These are phyloP conservation scores for Epirrhoe alternata DNA, from an alignment of 2,888 invertebrate species.

Conservation along the genomic window DNA sequence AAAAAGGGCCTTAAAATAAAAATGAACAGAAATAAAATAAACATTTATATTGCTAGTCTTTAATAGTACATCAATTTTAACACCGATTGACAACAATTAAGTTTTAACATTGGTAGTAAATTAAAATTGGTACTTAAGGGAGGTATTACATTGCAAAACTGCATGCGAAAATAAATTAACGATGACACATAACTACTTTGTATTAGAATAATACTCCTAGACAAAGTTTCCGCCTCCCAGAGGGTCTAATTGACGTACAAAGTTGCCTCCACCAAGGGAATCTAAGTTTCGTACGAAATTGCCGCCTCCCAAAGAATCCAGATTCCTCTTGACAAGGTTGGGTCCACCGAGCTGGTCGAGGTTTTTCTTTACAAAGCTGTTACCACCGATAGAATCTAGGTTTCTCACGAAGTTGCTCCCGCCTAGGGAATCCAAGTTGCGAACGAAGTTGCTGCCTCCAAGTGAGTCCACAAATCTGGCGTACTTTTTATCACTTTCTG, in stretches of 20 bases:
- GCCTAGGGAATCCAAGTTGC: slow-evolving; percentile 72
- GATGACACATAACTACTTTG: slow-evolving; percentile 39
- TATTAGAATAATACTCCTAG: slow-evolving; percentile 46
- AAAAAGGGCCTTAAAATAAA: neutral
- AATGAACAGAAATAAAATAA: slow-evolving; percentile 6
- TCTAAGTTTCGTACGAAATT: slow-evolving; percentile 74
- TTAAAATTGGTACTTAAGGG: slow-evolving; percentile 45
- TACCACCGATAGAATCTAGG: slow-evolving; percentile 72
- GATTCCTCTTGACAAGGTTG: slow-evolving; percentile 73
- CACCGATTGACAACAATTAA: slow-evolving; percentile 50
- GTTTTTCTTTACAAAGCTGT: slow-evolving; percentile 75
- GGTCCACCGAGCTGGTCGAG: slow-evolving; percentile 75
- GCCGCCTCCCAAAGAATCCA: slow-evolving; percentile 74
- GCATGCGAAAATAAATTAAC: slow-evolving; percentile 27
- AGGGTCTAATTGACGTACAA: slow-evolving; percentile 71
- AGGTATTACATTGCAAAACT: slow-evolving; percentile 63
- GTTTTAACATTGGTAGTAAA: slow-evolving; percentile 45
- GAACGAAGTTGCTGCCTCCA: slow-evolving; percentile 73
- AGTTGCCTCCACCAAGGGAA: slow-evolving; percentile 80
- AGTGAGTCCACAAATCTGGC: slow-evolving; percentile 65
- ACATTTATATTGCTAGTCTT: slow-evolving; percentile 54
- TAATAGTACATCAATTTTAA: slow-evolving; percentile 55
- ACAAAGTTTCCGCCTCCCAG: slow-evolving; percentile 75
- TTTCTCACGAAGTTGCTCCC: slow-evolving; percentile 76
- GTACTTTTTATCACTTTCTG: slow-evolving; percentile 54